phyloP scores from a whole-genome alignment of 2,797 vertebrate genomes.

The Propithecus perrieri region DNA sequence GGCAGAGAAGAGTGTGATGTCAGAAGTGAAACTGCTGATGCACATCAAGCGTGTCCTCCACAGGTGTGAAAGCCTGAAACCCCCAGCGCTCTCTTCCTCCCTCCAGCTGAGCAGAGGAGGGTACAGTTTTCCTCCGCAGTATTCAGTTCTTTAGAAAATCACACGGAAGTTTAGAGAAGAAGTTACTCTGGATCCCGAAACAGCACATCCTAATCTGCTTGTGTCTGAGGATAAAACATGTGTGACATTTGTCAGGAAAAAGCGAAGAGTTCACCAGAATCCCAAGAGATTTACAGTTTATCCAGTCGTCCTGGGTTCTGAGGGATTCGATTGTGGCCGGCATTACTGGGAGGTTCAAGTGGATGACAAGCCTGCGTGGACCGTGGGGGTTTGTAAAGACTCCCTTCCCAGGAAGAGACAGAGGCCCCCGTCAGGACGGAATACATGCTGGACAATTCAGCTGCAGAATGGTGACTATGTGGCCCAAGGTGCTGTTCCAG shows the following conservation, averaged over 20 bases:
- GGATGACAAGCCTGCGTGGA: too few relatives aligned
- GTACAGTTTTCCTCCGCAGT: neutral
- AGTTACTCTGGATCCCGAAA: neutral
- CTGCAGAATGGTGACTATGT: too few relatives aligned
- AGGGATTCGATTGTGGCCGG: too few relatives aligned
- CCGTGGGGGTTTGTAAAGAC: too few relatives aligned
- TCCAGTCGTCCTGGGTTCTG: neutral
- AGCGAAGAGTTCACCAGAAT: too few relatives aligned
- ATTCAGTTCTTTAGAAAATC: neutral
- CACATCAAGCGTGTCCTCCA: rapidly evolving
- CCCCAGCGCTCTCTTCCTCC: neutral
- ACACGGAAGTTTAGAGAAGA: neutral
- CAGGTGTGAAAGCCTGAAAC: neutral
- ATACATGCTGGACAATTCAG: too few relatives aligned
- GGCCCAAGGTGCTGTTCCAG: too few relatives aligned
- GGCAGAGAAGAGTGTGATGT: neutral
- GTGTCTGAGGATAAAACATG: constrained; percentile 5
- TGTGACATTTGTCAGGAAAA: neutral
- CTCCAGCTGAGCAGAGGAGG: neutral
- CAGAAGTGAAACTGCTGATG: neutral
- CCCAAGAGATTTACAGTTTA: neutral
- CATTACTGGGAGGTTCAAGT: too few relatives aligned
- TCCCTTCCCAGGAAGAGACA: too few relatives aligned
- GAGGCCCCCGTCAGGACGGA: too few relatives aligned
- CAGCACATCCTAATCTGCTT: neutral